Evolutionary conservation across 64 coral and sea anemone species (phyloP), one percentile per base, ranked within the genome.

Genomic region (Pachyseris speciosa): DNA sequence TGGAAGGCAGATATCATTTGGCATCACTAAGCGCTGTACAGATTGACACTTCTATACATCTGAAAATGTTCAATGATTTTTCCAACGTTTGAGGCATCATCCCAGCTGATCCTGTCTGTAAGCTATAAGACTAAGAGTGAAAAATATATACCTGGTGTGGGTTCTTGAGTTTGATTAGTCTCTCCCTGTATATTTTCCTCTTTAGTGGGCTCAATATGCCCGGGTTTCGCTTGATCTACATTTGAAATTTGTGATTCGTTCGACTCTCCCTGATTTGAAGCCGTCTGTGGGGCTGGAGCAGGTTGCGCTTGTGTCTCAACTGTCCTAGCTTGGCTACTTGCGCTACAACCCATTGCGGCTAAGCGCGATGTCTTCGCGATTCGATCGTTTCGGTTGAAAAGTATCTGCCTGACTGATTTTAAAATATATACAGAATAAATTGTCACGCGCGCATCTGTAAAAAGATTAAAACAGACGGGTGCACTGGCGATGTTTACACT

Each of bases 401-500:
- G 13, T 81, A 61, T 81, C 51, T 60, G 53, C 77, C 16, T 19
- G 51, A 81, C 12, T 81, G 77, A 38, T 60, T 61, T 61, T 22
- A 38, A 20, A 15, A 5, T 61, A 61, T 12, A 60, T 24, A 44
- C 10, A 34, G 32, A 36, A 60, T 22, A 26, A 52, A 25, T 40
- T 81, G 77, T 81, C 77, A 81, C 77, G 77, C 77, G 53, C 19
- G 52, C 77, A 33, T 37, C 13, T 53, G 77, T 58, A 60, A 60
- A 28, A 33, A 11, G 51, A 57, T 40, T 38, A 57, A 25, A 39
- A 58, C 36, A 60, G 51, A 81, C 77, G 22, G 48, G 75, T 52
- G 69, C n/a, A 36, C 53, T n/a, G 26, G 12, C 40, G 49, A 5
- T 92, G 89, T 92, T 92, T 92, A 83, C 84, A 65, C 65, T 36